Conservation (phyloP, 2,113 vertebrate species). For the Hippopotamus amphibius region DNA sequence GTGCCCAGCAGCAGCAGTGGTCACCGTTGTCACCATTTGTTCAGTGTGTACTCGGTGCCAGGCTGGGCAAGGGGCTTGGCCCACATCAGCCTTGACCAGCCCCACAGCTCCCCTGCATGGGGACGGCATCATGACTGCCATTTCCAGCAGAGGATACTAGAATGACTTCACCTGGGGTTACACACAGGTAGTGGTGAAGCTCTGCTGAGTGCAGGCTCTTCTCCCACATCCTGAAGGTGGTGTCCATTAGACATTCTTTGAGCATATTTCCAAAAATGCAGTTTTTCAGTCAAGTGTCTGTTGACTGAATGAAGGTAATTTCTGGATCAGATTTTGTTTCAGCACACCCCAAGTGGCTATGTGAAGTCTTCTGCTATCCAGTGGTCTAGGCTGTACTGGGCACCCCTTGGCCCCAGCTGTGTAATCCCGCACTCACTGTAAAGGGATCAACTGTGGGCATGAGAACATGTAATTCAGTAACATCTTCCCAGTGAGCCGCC, state of each 20-base stretch:
- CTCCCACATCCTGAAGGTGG: neutral
- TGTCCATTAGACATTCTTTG: neutral
- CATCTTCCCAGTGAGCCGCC: neutral
- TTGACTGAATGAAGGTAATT: neutral
- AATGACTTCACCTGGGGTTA: neutral
- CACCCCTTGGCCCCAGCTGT: neutral
- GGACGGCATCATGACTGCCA: too few species aligned
- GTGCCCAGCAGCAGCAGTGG: neutral
- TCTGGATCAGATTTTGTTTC: neutral
- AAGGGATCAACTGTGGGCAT: neutral
- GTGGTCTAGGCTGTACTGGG: neutral
- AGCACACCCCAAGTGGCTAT: neutral
- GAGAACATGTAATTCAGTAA: neutral
- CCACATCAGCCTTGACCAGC: neutral
- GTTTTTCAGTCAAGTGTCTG: neutral
- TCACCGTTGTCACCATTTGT: neutral
- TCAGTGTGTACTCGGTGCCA: neutral
- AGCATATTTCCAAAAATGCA: neutral
- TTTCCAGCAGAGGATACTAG: neutral
- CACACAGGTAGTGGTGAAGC: neutral
- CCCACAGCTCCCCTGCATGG: fast-evolving
- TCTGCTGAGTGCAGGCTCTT: neutral
- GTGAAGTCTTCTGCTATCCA: neutral
- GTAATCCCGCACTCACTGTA: neutral
- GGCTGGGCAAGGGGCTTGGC: neutral